phyloP scores from a whole-genome alignment of 2,113 vertebrate genomes.

The Mustelus asterias region DNA sequence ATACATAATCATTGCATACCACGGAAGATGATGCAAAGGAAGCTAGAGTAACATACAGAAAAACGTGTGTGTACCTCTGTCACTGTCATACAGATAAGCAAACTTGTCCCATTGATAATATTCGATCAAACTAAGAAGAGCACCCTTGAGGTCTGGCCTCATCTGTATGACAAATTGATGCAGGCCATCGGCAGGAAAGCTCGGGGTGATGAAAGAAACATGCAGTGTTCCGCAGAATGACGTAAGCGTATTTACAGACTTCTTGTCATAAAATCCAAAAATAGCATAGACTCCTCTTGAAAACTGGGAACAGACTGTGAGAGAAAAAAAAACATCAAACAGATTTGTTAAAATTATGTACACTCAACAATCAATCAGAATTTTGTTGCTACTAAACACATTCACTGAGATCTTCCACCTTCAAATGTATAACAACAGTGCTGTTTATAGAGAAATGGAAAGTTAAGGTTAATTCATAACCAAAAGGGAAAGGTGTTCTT shows the following conservation, averaged over 20 bases:
- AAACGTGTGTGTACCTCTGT: constrained; percentile 71
- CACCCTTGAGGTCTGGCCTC: constrained; percentile 95
- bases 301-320: constrained; percentile 96
- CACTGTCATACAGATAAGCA: constrained; percentile 95
- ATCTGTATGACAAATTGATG: constrained; percentile 98
- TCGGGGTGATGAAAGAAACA: constrained; percentile 97
- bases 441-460: no score
- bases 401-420: background rate
- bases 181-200: constrained; percentile 91
- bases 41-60: background rate
- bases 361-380: background rate
- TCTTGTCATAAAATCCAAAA: constrained; percentile 99
- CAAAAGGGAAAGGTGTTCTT: background rate
- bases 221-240: constrained; percentile 97
- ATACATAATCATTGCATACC: background rate
- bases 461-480: no score
- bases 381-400: background rate
- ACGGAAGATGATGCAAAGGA: background rate
- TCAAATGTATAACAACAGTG: no score
- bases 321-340: constrained; percentile 37
- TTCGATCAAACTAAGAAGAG: constrained; percentile 92
- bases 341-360: background rate
- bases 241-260: constrained; percentile 98
- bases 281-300: constrained; percentile 98
- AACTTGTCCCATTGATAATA: constrained; percentile 99